Evolutionary conservation across 2,888 invertebrate genomes (phyloP), one percentile per base, ranked within the genome.

Genomic region (Ganaspis brasiliensis): DNA sequence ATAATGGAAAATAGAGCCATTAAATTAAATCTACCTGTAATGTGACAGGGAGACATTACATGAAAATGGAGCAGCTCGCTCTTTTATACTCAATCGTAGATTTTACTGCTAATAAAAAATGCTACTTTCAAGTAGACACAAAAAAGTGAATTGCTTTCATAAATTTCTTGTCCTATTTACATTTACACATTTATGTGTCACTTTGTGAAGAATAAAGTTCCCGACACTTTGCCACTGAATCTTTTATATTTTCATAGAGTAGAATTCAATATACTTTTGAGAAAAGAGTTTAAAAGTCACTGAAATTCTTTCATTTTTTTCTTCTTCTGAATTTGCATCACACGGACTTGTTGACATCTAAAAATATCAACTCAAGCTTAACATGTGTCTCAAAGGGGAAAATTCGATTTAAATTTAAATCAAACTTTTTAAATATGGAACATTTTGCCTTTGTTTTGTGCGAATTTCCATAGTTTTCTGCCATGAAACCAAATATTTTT

Each of bases 11-110:
- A 63, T 72, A 16, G 73, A 61, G 67, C 16, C 55, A 40, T 24
- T 57, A 74, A 63, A 67, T 74, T 63, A 72, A 52, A 61, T 35
- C 35, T 61, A 40, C 56, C 73, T 63, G 55, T 61, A 37, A 71
- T 52, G 37, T 78, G 72, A 55, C n/a, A 70, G 73, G n/a, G n/a
- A 55, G 72, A 21, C 63, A 63, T 63, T 63, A 63, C 40, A 40
- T 40, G 40, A n/a, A 63, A 63, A 40, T 63, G 40, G 37, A 63
- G 40, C 37, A 63, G 35, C 37, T 63, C 21, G 63, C 40, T 63
- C 24, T 21, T 63, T 63, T 63, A 63, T 63, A 40, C 19, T 21
- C 37, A 40, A 63, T 63, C 37, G 40, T 63, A 63, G 40, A 63
- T 63, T 63, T 63, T 63, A 63, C 40, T 63, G n/a, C 40, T 40